Evolutionary conservation across 1,140 invertebrate species (phyloP), one percentile per base, ranked within the genome.

Genomic region (Drosophila ananassae): DNA sequence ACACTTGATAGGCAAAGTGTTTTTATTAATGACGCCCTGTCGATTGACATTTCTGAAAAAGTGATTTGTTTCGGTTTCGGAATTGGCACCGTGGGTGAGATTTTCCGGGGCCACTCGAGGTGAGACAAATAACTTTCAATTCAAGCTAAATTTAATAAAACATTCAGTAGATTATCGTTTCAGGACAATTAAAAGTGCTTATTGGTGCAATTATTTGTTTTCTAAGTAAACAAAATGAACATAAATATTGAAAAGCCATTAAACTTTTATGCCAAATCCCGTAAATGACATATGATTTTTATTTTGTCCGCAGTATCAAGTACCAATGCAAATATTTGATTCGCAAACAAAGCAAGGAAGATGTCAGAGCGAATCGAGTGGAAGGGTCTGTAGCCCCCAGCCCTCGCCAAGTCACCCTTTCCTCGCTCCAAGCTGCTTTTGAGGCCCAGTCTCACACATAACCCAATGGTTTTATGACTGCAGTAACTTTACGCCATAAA

Each of bases 401-500:
- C 46, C 37, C 8, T 24, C 30, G 0, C 2, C 24, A 21, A 48
- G n/a, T 24, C 34, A 39, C 25, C 51, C 46, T 44, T 22, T 30
- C 37, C 41, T n/a, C 39, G 12, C n/a, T 6, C 2, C 32, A 22
- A 22, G 13, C 24, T 4, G n/a, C 41, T 17, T n/a, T 41, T 17
- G 17, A n/a, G 32, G 30, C 44, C 24, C 25, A 47, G 48, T 34
- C 24, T 32, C 46, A 46, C 50, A 60, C 56, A 73, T 77, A 77
- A 79, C 52, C 62, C 81, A 87, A 64, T 69, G 81, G 69, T 89
- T 89, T 89, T 89, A 89, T 89, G 83, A 89, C 83, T 89, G 83
- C 83, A 89, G 83, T 89, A 89, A 89, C 83, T 89, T 89, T 89
- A 62, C 76, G 68, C 83, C 83, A 89, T 89, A 89, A 89, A 89